phyloP scores from a whole-genome alignment of 2,888 invertebrate species.

The Philopedon plagiatum region DNA sequence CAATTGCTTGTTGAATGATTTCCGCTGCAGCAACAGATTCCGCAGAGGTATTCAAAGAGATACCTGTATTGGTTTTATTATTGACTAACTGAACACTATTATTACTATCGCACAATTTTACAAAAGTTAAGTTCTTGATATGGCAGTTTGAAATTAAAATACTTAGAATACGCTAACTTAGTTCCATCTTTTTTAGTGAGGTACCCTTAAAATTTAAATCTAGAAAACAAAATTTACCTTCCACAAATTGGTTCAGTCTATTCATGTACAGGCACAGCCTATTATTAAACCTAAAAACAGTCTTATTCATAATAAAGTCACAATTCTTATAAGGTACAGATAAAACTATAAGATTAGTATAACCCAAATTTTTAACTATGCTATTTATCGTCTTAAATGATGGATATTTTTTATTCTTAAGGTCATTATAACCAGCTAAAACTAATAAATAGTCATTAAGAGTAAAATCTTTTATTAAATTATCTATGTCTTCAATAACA shows the following conservation, averaged over 20 bases:
- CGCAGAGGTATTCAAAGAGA: no score
- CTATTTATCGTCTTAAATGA: not conserved
- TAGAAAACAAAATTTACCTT: not conserved
- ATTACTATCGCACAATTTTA: no score
- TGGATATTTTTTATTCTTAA: not conserved
- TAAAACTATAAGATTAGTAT: not conserved
- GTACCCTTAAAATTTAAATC: no score
- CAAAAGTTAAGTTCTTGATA: no score
- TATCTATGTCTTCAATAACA: not conserved
- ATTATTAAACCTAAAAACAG: not conserved
- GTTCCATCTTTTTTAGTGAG: no score
- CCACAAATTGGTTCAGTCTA: not conserved
- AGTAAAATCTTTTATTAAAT: not conserved
- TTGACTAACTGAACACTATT: no score
- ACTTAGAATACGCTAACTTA: no score
- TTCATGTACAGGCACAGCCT: not conserved
- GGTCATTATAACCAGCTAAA: not conserved
- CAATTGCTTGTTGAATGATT: no score
- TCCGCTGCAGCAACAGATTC: no score
- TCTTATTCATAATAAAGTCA: not conserved
- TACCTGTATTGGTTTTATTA: no score
- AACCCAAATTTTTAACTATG: not conserved
- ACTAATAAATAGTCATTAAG: not conserved
- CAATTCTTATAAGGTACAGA: not conserved
- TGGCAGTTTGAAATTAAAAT: no score